Evolutionary conservation across 1,140 invertebrate genomes (phyloP).

Genomic region (Temnothorax longispinosus): DNA sequence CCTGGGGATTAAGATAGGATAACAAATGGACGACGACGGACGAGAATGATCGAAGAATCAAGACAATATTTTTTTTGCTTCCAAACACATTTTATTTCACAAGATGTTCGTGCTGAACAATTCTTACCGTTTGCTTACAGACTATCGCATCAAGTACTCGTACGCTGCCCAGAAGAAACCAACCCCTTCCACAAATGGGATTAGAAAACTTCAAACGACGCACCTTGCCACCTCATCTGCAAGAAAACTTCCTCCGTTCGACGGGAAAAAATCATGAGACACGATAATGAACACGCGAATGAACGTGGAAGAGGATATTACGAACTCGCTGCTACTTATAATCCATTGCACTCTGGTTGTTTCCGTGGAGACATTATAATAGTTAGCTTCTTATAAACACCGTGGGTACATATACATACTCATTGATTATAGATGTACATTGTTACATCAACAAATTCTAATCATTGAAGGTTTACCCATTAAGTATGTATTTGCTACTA

Average conservation of each 20-base stretch:
- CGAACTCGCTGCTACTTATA: neutral
- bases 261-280: constrained; percentile 24
- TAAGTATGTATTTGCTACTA: neutral
- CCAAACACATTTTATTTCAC: constrained; percentile 33
- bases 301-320: constrained; percentile 35
- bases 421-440: neutral
- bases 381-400: neutral
- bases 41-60: constrained; percentile 4
- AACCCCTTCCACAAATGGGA: neutral
- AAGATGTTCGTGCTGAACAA: constrained; percentile 4
- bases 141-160: neutral
- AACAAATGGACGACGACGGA: neutral
- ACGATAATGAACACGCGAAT: neutral
- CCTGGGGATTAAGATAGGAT: neutral
- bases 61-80: neutral
- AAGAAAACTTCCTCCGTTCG: constrained; percentile 41
- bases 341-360: neutral
- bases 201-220: constrained; percentile 54
- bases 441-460: neutral
- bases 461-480: neutral
- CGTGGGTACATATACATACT: neutral
- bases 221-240: constrained; percentile 41
- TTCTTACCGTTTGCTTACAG: constrained; percentile 43
- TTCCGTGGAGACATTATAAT: neutral
- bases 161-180: constrained; percentile 9